Percentiles rank a stretch among this genome's conserved stretches.
These are phyloP conservation scores for Sylvilagus floridanus DNA, from an alignment of 2,797 vertebrate genomes.

Conservation along the genomic window DNA sequence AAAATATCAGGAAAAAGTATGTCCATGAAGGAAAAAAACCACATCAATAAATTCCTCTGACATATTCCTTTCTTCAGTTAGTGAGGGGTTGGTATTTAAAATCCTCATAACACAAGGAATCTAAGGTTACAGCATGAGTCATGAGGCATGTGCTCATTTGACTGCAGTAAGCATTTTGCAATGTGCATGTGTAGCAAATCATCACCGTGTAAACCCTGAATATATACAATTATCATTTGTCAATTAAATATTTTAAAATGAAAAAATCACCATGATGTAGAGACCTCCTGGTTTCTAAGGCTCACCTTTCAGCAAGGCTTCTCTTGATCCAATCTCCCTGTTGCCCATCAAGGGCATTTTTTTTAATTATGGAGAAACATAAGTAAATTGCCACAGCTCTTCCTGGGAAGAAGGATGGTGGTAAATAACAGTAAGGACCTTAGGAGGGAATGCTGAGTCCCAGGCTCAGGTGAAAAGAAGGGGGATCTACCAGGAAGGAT, in stretches of 20 bases:
- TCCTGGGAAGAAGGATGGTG: background rate
- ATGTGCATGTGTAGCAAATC: background rate
- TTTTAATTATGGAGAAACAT: background rate
- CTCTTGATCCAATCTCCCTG: background rate
- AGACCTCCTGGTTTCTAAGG: background rate
- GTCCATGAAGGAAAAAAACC: background rate
- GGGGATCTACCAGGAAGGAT: background rate
- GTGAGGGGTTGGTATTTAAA: background rate
- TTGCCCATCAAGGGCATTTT: background rate
- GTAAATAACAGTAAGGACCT: background rate
- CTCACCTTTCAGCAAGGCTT: background rate
- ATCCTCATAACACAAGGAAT: background rate
- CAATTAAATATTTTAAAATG: background rate
- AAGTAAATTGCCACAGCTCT: background rate
- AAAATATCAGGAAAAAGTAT: background rate
- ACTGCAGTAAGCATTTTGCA: background rate
- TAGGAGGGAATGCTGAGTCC: background rate
- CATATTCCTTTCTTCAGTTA: background rate
- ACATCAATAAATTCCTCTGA: background rate
- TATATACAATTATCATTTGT: background rate
- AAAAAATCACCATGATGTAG: background rate
- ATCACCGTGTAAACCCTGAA: background rate
- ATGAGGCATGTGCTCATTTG: background rate
- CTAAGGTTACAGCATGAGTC: background rate
- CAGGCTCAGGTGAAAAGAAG: background rate